Evolutionary conservation across 2,888 invertebrate species (phyloP).

Genomic region (Eilema griseolum): DNA sequence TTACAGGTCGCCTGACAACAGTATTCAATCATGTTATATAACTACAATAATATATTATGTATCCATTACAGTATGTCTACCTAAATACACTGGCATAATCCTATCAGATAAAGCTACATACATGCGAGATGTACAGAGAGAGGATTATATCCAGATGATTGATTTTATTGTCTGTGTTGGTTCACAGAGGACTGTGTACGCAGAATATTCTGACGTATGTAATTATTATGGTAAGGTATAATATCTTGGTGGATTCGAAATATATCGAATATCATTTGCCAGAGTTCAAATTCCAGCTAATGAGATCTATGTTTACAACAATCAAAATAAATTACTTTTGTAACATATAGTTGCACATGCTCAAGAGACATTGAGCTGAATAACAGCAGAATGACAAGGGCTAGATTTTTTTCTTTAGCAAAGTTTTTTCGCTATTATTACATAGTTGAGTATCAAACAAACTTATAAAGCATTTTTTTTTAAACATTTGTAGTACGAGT

Average conservation of each 20-base stretch:
- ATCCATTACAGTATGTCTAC: background rate
- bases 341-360: no score
- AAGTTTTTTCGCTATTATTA: no score
- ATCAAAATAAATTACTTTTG: background rate
- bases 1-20: background rate
- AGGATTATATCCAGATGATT: slow-evolving; percentile 32
- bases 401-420: no score
- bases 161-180: slow-evolving; percentile 26
- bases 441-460: no score
- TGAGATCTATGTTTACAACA: background rate
- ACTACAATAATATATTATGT: no score
- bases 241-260: background rate
- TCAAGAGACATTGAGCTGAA: no score
- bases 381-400: no score
- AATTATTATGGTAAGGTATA: slow-evolving; percentile 6
- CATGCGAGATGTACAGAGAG: slow-evolving; percentile 9
- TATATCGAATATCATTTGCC: background rate
- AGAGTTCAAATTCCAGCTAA: no score
- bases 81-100: slow-evolving; percentile 27
- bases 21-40: background rate
- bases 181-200: slow-evolving; percentile 15
- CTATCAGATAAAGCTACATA: slow-evolving; percentile 20
- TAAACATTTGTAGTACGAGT: no score
- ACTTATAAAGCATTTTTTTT: no score
- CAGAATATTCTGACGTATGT: background rate